These are phyloP conservation scores for Matsumurasca onukii DNA, from an alignment of 1,140 invertebrate genomes.

Conservation along the genomic window DNA sequence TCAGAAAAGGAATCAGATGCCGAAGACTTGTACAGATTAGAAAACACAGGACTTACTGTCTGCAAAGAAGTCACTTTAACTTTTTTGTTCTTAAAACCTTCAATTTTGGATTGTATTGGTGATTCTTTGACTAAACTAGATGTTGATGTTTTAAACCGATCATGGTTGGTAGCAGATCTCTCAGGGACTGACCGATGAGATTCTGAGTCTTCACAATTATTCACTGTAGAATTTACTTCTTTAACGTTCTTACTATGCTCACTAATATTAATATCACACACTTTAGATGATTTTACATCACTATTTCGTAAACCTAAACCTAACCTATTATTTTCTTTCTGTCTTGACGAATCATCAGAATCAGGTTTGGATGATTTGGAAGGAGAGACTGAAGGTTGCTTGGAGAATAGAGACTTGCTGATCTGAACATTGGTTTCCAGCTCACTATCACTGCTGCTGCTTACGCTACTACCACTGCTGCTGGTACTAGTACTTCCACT, in stretches of 20 bases:
- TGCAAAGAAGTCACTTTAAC: neutral
- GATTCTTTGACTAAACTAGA: neutral
- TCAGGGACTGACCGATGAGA: constrained; percentile 14
- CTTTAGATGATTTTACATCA: constrained; percentile 25
- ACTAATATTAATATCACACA: constrained; percentile 34
- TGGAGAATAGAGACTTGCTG: constrained; percentile 34
- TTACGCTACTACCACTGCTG: constrained; percentile 24
- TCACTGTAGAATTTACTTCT: constrained; percentile 15
- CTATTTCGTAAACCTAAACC: constrained; percentile 11
- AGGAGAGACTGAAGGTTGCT: constrained; percentile 15
- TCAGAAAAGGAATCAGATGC: neutral
- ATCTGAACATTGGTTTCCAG: constrained; percentile 46
- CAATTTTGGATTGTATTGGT: neutral
- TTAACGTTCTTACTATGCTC: constrained; percentile 18
- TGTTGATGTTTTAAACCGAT: constrained; percentile 25
- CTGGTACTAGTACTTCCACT: no score
- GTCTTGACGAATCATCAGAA: neutral
- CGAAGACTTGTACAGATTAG: constrained; percentile 28
- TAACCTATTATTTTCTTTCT: constrained; percentile 4
- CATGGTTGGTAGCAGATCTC: constrained; percentile 26
- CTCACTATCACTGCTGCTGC: constrained; percentile 16
- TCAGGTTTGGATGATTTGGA: no score
- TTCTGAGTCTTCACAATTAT: constrained; percentile 8
- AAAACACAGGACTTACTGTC: constrained; percentile 20
- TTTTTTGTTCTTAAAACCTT: neutral